Conservation (phyloP, 2,888 invertebrate genomes). For the Chymomyza procnemis region DNA sequence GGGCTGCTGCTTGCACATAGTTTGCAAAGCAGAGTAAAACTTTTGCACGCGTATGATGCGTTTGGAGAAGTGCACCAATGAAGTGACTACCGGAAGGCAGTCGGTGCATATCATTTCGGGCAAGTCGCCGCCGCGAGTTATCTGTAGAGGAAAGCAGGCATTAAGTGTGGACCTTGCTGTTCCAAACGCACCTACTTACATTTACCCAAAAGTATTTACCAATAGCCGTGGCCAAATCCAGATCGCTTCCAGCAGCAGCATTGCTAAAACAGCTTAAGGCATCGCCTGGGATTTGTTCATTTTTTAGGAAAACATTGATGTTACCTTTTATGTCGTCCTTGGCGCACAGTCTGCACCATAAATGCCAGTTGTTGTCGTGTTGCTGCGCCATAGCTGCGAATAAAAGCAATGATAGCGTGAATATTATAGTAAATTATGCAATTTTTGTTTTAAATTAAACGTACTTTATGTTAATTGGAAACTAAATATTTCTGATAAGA, state of each 20-base stretch:
- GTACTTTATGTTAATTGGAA: too few species aligned
- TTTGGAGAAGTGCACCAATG: conserved; percentile 47
- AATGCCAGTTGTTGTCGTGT: conserved; percentile 28
- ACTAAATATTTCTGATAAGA: too few species aligned
- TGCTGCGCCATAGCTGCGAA: too few species aligned
- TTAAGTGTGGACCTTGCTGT: not conserved
- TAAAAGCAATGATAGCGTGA: too few species aligned
- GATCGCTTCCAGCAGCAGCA: not conserved
- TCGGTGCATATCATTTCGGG: conserved; percentile 53
- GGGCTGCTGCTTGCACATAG: not conserved
- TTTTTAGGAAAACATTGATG: conserved; percentile 37
- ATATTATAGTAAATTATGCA: too few species aligned
- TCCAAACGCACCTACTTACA: conserved; percentile 25
- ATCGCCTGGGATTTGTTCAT: conserved; percentile 13
- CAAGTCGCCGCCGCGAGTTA: conserved; percentile 41
- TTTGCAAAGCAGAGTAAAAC: conserved; percentile 49
- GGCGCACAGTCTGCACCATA: conserved; percentile 56
- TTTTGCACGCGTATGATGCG: conserved; percentile 55
- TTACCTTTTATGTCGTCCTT: conserved; percentile 39
- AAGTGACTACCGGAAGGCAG: conserved; percentile 51
- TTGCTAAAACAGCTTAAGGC: not conserved
- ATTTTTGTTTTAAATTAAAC: too few species aligned
- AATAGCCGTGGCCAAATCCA: conserved; percentile 42
- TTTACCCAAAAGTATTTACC: conserved; percentile 56
- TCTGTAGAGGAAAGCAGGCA: conserved; percentile 26